phyloP scores from a whole-genome alignment of 2,797 vertebrate species.

The Protosalanx chinensis region DNA sequence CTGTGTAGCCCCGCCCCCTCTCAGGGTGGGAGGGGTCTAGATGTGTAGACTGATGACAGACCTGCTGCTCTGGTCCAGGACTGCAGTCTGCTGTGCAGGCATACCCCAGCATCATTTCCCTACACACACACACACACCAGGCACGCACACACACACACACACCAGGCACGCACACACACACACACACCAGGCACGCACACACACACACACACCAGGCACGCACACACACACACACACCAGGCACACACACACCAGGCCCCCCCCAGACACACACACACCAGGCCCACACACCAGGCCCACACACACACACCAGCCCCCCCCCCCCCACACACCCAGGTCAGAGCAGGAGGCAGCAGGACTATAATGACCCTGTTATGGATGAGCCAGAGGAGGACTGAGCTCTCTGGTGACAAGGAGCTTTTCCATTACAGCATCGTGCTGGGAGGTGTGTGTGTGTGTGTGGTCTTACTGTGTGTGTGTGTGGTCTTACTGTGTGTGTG shows the following conservation, averaged over 20 bases:
- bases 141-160: conserved; percentile 1
- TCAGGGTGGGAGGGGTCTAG: neutral
- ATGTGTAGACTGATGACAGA: conserved; percentile 21
- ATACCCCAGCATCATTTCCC: neutral
- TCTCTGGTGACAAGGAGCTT: conserved; percentile 9
- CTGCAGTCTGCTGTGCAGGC: neutral
- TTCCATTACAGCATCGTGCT: neutral
- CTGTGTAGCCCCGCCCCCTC: neutral
- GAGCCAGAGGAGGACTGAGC: conserved; percentile 23
- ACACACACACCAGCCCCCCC: conserved; percentile 5
- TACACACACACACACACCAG: neutral
- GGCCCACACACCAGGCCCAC: conserved; percentile 6
- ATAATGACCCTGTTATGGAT: conserved; percentile 54
- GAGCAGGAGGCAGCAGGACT: conserved; percentile 44
- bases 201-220: neutral
- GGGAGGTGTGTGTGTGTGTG: neutral
- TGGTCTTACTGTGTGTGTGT: neutral
- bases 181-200: neutral
- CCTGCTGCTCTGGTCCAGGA: neutral
- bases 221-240: neutral
- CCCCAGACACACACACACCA: neutral
- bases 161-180: neutral
- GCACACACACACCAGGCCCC: conserved; percentile 2
- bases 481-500: too few species aligned
- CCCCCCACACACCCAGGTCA: neutral